Conservation (phyloP, 2,797 vertebrate genomes). For the Phoeniculus purpureus region DNA sequence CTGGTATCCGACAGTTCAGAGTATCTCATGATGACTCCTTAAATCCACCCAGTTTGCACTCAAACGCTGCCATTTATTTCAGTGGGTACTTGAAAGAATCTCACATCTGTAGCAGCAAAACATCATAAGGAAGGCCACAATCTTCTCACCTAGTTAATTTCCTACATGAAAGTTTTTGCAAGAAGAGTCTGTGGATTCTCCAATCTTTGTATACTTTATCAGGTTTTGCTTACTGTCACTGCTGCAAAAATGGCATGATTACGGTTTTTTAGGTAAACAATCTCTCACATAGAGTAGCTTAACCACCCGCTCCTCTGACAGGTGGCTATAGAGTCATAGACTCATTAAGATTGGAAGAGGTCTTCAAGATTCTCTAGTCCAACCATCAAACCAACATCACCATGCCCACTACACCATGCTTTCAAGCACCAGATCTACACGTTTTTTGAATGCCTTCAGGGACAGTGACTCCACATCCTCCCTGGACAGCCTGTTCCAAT, state of each 20-base stretch:
- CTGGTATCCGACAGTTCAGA: neutral
- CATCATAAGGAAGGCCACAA: neutral
- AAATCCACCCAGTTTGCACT: neutral
- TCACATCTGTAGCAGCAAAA: neutral
- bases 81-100: neutral
- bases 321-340: neutral
- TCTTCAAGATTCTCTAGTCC: no score
- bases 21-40: neutral
- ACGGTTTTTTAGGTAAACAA: neutral
- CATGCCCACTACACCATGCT: no score
- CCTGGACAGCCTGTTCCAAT: no score
- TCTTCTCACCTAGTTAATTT: neutral
- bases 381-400: no score
- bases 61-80: neutral
- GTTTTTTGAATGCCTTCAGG: no score
- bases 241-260: neutral
- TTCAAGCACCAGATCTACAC: no score
- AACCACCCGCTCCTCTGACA: neutral
- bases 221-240: neutral
- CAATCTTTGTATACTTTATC: neutral
- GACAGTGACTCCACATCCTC: no score
- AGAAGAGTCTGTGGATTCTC: neutral
- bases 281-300: neutral
- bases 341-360: no score
- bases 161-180: neutral